Conservation (phyloP, 2,888 invertebrate genomes). For the Ametastegia equiseti region DNA sequence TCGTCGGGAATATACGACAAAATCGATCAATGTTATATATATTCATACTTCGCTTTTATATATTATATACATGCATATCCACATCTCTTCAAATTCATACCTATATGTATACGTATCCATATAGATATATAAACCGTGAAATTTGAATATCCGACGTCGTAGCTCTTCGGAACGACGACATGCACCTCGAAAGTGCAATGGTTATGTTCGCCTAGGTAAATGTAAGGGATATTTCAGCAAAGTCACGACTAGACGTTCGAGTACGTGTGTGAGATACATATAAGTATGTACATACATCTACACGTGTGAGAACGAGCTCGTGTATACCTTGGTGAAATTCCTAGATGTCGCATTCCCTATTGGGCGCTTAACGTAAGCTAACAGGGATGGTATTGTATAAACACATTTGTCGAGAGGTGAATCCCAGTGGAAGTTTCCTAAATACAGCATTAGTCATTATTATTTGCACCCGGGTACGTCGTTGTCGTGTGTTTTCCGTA, state of each 20-base stretch:
- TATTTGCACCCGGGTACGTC: neutral
- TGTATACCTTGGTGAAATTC: neutral
- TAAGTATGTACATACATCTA: neutral
- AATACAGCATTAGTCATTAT: constrained; percentile 33
- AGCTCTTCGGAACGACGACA: neutral
- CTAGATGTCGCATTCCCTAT: neutral
- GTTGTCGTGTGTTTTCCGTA: neutral
- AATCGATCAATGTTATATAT: constrained; percentile 29
- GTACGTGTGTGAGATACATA: neutral
- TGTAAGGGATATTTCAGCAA: neutral
- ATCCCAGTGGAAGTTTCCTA: constrained; percentile 1
- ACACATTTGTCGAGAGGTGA: constrained; percentile 31
- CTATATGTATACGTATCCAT: neutral
- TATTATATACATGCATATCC: neutral
- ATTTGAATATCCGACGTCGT: constrained; percentile 15
- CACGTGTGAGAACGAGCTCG: neutral
- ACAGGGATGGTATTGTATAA: constrained; percentile 41
- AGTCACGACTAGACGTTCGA: neutral
- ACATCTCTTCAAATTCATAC: neutral
- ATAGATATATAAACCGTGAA: neutral
- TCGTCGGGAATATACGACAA: constrained; percentile 21
- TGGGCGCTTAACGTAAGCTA: constrained; percentile 3
- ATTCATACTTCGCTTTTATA: constrained; percentile 12
- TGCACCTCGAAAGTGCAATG: constrained; percentile 7
- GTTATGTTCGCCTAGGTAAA: neutral